Evolutionary conservation across 2,113 vertebrate species (phyloP).

Genomic region (Hymenochirus boettgeri): DNA sequence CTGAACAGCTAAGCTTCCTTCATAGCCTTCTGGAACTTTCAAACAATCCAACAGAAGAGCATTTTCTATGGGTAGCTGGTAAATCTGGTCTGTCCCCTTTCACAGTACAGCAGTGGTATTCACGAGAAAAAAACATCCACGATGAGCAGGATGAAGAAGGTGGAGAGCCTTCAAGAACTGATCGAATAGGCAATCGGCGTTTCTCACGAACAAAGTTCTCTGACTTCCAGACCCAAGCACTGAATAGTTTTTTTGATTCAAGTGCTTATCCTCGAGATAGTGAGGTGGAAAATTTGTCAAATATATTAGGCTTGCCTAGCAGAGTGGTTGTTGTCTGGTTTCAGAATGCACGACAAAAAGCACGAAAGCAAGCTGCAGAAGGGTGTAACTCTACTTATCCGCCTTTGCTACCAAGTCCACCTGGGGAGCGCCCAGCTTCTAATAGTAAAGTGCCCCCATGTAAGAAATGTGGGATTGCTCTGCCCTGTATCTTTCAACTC

Average conservation of each 20-base stretch:
- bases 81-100: constrained; percentile 22
- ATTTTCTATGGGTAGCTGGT: constrained; percentile 30
- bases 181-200: constrained; percentile 45
- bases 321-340: constrained; percentile 64
- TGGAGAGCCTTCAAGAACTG: constrained; percentile 4
- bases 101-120: constrained; percentile 32
- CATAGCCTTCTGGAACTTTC: constrained; percentile 30
- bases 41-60: constrained; percentile 23
- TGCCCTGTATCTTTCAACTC: constrained; percentile 58
- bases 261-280: constrained; percentile 61
- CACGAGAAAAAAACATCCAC: constrained; percentile 43
- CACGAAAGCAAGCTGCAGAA: constrained; percentile 53
- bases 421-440: background rate
- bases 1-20: constrained; percentile 37
- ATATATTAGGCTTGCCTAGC: constrained; percentile 54
- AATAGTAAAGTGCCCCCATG: constrained; percentile 45
- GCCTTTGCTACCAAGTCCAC: constrained; percentile 1
- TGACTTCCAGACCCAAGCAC: constrained; percentile 59
- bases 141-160: constrained; percentile 51
- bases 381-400: constrained; percentile 24
- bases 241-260: constrained; percentile 61
- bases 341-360: constrained; percentile 64
- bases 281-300: constrained; percentile 55
- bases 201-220: constrained; percentile 65
- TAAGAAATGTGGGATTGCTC: constrained; percentile 49